Base-by-base conservation (phyloP, 2,888 invertebrate species). In the Papilio protenor region DNA sequence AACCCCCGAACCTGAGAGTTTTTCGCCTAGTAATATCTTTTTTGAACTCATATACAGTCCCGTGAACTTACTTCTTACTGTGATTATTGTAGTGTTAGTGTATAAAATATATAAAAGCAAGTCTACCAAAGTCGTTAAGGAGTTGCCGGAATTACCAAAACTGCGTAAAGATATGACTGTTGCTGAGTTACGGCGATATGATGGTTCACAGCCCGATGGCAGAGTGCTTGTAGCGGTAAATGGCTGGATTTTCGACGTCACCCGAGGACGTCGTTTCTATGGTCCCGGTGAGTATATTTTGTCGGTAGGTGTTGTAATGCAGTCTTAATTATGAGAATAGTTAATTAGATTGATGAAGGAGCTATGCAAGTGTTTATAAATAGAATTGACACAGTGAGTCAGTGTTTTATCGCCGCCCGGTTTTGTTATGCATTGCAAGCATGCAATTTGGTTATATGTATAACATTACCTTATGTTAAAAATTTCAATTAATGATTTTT, bases 241-340 rank as follows among this genome's bases (percentile, higher is more conserved):
- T 91, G 98, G 99, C 45, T 98, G 96, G 94, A 97, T 99, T 75
- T 99, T 98, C 93, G 99, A 99, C 94, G 98, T 97, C 82, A 99
- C 99, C 64, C 96, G 96, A 88, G 98, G 98, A 79, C 97, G 97
- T 87, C 95, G 96, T 81, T 98, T 98, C 91, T 99, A 99, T 92
- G 99, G 99, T 33, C 98, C 99, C 92, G 98, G 99, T 98, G 95
- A 90, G 91, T 91, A 86, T 87, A 89, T 85, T 71, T 79, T 69
- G 71, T 69, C 10, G 12, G 49, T 61, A 71, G 27, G 45, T 55
- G 45, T 55, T 52, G 11, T 12, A n/a, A n/a, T 71, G 49, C 23
- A 52, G 64, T 1, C 55, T 64, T 27, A 33, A 64, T 71, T 23
- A 72, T 59, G 64, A 61, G 77, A 73, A 77, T 76, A 81, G 78